Base-by-base conservation (phyloP, 2,797 vertebrate species). In the Sebastes itinus region DNA sequence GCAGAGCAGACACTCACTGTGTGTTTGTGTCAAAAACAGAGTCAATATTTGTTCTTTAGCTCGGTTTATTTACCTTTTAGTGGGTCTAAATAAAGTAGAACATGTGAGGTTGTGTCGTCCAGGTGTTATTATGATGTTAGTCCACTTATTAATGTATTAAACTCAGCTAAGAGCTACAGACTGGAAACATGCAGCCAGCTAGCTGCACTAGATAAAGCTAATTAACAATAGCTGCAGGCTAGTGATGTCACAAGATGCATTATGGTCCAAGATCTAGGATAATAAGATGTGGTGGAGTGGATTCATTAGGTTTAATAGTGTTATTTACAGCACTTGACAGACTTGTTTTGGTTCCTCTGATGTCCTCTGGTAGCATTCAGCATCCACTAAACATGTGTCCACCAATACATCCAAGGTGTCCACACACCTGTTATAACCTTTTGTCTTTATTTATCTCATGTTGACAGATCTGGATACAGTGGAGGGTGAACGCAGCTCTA, bases 191-290 rank as follows among this genome's bases (percentile, higher is more conserved):
- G 52, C 49, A 54, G 68, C 63, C n/a, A 28, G 81, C 63, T 82
- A 84, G 33, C 78, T 87, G 5, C 77, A 52, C 38, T 14, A 2
- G 14, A 4, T 5, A 4, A 20, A 23, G 87, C 89, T 85, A 83
- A 14, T 23, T 8, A 8, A 10, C 22, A 4, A 60, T 82, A 49
- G 18, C 46, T 82, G 77, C 75, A 63, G 77, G 78, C 72, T 49
- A 10, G 3, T 18, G 33, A 6, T 25, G 8, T 16, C 1, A 16
- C 10, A 1, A 22, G n/a, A 38, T 38, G 12, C 35, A 38, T 38
- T 38, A 38, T 38, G 35, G 35, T 38, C 35, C 12, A 38, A 38
- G 35, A 38, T 38, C 35, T 38, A 38, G 12, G 12, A 38, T 38
- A 38, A 38, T 5, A 1, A 38, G 4, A 4, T 7, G 14, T 25